Conservation (phyloP, 2,888 invertebrate species). For the Autographa pulchrina region DNA sequence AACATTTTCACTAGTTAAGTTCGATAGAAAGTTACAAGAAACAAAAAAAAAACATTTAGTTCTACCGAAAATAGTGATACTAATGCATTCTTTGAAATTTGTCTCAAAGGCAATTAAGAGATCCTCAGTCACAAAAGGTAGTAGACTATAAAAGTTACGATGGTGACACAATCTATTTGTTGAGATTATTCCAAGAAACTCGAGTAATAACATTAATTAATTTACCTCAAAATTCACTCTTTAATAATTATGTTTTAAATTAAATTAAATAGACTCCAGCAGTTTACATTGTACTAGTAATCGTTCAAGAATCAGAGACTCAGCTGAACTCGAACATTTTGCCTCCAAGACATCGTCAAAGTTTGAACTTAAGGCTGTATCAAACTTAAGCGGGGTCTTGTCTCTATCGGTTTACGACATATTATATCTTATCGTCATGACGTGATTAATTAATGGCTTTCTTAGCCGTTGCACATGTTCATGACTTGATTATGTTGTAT, state of each 20-base stretch:
- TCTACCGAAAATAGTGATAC: too few relatives aligned
- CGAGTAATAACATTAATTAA: background rate
- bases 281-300: background rate
- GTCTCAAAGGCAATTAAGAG: too few relatives aligned
- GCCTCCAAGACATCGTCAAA: slow-evolving; percentile 19
- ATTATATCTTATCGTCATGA: background rate
- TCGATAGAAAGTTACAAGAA: too few relatives aligned
- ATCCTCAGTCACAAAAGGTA: too few relatives aligned
- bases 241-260: background rate
- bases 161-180: background rate
- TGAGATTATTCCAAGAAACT: background rate
- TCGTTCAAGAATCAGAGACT: slow-evolving; percentile 8
- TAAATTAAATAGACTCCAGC: background rate
- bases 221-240: background rate
- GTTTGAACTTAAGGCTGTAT: slow-evolving; percentile 6
- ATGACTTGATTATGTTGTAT: background rate
- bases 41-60: too few relatives aligned
- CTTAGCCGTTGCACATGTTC: too few relatives aligned
- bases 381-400: slow-evolving; percentile 27
- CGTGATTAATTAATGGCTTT: background rate
- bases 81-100: too few relatives aligned
- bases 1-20: too few relatives aligned
- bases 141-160: too few relatives aligned
- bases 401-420: slow-evolving; percentile 7
- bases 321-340: slow-evolving; percentile 13